Base-by-base conservation (phyloP, 2,888 invertebrate genomes). In the Hydrotaea diabolus region DNA sequence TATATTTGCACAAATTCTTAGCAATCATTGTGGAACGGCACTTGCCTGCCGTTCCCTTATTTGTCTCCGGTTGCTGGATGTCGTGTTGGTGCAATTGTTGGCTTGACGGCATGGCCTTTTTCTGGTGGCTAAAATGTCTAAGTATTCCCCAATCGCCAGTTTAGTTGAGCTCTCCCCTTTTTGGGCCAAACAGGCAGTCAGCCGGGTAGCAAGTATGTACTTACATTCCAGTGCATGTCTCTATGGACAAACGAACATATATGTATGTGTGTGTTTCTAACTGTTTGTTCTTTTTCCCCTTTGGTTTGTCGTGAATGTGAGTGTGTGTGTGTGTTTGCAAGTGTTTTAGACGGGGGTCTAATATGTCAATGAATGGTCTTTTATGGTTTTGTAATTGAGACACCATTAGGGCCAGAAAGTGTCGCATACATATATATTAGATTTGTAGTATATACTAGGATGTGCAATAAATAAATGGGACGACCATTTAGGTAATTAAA, bases 91-190 rank as follows among this genome's bases (percentile, higher is more conserved):
- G 26, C 23, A 59, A 26, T 23, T 23, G 59, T 23, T 26, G 4
- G 59, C 59, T 15, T 59, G 15, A 4, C 59, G 19, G 31, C 7
- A 31, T 59, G 23, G 77, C 69, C 77, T 77, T 26, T 59, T 83
- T 75, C n/a, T 77, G 80, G 4, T 39, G 59, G 9, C 26, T 8
- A 4, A 59, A 23, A 59, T 59, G 59, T 59, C 78, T 57, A 81
- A 66, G 74, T 76, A 84, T 81, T 84, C 84, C 84, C 84, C 71
- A 76, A 73, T 72, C 73, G 84, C 49, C 53, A 76, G 76, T 84
- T 81, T 84, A 80, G 80, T 83, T 80, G 77, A 55, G 66, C 80
- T 77, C 73, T 59, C 59, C 59, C 26, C 59, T 9, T 59, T 59
- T 55, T 53, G 49, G 49, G 15, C n/a, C 49, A 15, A 49, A n/a